phyloP scores from a whole-genome alignment of 2,888 invertebrate species.

The Agrenia bidenticulata region DNA sequence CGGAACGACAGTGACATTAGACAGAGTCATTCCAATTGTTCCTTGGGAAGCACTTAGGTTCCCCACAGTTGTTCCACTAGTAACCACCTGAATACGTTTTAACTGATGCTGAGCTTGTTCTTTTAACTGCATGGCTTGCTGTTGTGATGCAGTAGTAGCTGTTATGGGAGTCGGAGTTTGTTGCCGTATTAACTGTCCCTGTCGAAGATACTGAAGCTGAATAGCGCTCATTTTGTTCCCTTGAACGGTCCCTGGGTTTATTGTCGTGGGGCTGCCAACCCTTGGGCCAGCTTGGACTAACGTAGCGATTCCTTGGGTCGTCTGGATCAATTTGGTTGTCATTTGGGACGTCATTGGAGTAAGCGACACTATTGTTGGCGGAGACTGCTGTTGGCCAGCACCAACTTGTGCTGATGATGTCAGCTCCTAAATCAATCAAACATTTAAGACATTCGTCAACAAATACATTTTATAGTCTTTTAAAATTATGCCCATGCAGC shows the following conservation, averaged over 20 bases:
- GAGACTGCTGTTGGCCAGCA: neutral
- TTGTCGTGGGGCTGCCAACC: slow-evolving; percentile 12
- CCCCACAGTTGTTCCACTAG: slow-evolving; percentile 26
- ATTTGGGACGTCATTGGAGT: slow-evolving; percentile 26
- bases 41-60: slow-evolving; percentile 22
- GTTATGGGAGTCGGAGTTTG: slow-evolving; percentile 16
- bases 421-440: slow-evolving; percentile 20
- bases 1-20: neutral
- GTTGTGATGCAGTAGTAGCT: slow-evolving; percentile 31
- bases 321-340: slow-evolving; percentile 25
- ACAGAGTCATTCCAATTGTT: slow-evolving; percentile 22
- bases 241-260: neutral
- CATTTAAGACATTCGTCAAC: too few relatives aligned
- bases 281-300: slow-evolving; percentile 25
- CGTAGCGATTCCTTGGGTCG: slow-evolving; percentile 19
- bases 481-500: neutral
- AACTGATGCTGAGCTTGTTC: slow-evolving; percentile 22
- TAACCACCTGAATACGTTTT: slow-evolving; percentile 40
- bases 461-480: neutral
- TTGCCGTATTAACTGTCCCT: slow-evolving; percentile 28
- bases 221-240: slow-evolving; percentile 19
- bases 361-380: slow-evolving; percentile 34
- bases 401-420: slow-evolving; percentile 14
- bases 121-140: slow-evolving; percentile 25
- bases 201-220: slow-evolving; percentile 32